Evolutionary conservation across 2,113 vertebrate species (phyloP), one percentile per base, ranked within the genome.

Genomic region (Clinocottus analis): DNA sequence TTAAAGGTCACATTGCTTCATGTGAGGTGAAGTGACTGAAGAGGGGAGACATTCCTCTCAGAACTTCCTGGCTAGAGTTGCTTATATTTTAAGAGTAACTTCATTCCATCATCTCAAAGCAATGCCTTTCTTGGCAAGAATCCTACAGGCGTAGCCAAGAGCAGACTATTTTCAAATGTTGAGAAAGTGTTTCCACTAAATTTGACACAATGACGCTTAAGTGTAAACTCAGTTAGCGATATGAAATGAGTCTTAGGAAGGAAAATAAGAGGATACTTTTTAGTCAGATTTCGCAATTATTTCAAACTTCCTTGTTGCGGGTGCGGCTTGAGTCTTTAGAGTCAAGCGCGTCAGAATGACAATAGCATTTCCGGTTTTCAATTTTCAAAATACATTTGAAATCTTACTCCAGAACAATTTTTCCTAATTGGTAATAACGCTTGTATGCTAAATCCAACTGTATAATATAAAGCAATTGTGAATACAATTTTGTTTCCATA

Each of bases 221-320:
- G 7, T 37, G 67, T 60, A 59, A 74, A 73, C 19, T n/a, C 19
- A 60, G 9, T 41, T 10, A 17, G 3, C 6, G 19, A 69, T 62
- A 16, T 7, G 21, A 56, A 14, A 5, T 31, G 17, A 55, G 23
- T 79, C 7, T 16, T n/a, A 3, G 9, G 16, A 47, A 65, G 25
- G 66, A 78, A 83, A 80, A 17, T 6, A 76, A 45, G 45, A 17
- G n/a, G 47, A 64, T 75, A 41, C 55, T 67, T 84, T 29, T 29
- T 17, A 29, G 47, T 39, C 43, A n/a, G 27, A 76, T 93, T 90
- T 90, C 90, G 89, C 83, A 93, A 93, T 47, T 45, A 4, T 55
- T 33, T 70, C 12, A 12, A 55, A 82, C 82, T 91, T 90, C 83
- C 86, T 83, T 3, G 21, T 83, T 64, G 70, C 73, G 82, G 90